Conservation (phyloP, 1,140 invertebrate species). For the Drosophila oshimai region DNA sequence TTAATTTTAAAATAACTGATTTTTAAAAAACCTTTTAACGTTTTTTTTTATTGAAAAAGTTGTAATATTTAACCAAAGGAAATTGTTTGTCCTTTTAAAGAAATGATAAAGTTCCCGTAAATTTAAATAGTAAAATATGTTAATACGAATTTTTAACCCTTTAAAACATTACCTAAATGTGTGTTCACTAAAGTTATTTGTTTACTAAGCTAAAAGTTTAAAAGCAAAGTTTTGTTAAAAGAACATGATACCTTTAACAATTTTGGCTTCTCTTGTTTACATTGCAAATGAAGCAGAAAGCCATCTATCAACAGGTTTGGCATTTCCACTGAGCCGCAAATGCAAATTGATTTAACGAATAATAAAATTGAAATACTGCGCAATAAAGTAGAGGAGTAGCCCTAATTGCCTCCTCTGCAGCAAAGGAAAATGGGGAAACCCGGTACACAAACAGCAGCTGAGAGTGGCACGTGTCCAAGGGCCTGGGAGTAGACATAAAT, state of each 20-base stretch:
- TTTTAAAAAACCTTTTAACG: too few relatives aligned
- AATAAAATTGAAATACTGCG: constrained; percentile 29
- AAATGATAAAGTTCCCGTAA: too few relatives aligned
- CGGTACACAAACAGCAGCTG: constrained; percentile 19
- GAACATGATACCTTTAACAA: too few relatives aligned
- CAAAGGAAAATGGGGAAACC: background rate
- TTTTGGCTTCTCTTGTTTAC: background rate
- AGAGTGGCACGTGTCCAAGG: constrained; percentile 44
- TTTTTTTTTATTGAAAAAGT: too few relatives aligned
- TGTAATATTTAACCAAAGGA: too few relatives aligned
- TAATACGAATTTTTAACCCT: too few relatives aligned
- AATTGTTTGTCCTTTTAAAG: too few relatives aligned
- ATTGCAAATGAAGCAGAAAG: constrained; percentile 1
- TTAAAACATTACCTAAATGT: too few relatives aligned
- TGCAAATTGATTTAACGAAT: constrained; percentile 49
- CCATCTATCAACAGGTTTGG: constrained; percentile 48
- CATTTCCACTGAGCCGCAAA: constrained; percentile 23
- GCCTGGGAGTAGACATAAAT: constrained; percentile 50
- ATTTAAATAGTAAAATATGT: too few relatives aligned
- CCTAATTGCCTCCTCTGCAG: constrained; percentile 25
- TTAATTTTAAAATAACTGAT: too few relatives aligned
- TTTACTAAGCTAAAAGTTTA: background rate
- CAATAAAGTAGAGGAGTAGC: background rate
- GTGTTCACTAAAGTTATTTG: too few relatives aligned
- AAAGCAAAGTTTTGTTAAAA: background rate